Percentiles rank a stretch among this genome's conserved stretches.
phyloP scores from a whole-genome alignment of 2,888 invertebrate genomes.

The Cantharis lateralis region DNA sequence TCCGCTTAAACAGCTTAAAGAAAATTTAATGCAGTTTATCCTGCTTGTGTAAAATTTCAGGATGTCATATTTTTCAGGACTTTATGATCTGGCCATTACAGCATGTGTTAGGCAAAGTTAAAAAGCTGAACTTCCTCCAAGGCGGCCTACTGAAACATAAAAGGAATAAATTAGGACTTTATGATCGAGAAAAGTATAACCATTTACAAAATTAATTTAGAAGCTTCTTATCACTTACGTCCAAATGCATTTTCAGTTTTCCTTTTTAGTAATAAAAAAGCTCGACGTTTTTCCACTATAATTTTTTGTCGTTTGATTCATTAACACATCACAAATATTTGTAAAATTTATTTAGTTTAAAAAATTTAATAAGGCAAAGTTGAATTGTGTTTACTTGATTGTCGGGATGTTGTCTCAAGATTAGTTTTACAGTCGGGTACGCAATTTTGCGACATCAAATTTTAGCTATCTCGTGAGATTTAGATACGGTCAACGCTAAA shows the following conservation, averaged over 20 bases:
- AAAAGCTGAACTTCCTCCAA: not conserved
- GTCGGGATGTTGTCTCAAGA: constrained; percentile 6
- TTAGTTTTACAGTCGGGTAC: constrained; percentile 4
- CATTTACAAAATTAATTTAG: not conserved
- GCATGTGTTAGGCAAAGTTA: not conserved
- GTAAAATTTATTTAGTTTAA: not conserved
- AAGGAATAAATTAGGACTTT: not conserved
- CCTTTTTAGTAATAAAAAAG: not conserved
- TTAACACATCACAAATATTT: not conserved
- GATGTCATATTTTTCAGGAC: not conserved
- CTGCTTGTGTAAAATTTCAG: not conserved
- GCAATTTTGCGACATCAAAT: not conserved
- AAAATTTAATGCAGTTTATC: not conserved
- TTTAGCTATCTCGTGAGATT: not conserved
- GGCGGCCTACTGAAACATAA: not conserved
- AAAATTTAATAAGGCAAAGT: not conserved
- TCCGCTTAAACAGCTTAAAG: not conserved
- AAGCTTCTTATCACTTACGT: not conserved
- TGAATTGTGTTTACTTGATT: constrained; percentile 8
- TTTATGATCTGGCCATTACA: not conserved
- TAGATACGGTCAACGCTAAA: not conserved
- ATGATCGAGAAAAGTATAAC: not conserved
- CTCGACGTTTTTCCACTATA: not conserved
- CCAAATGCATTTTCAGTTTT: not conserved
- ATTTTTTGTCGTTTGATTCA: not conserved